These are phyloP conservation scores for Anoncus sp. DNA, from an alignment of 2,888 invertebrate species.

Conservation along the genomic window DNA sequence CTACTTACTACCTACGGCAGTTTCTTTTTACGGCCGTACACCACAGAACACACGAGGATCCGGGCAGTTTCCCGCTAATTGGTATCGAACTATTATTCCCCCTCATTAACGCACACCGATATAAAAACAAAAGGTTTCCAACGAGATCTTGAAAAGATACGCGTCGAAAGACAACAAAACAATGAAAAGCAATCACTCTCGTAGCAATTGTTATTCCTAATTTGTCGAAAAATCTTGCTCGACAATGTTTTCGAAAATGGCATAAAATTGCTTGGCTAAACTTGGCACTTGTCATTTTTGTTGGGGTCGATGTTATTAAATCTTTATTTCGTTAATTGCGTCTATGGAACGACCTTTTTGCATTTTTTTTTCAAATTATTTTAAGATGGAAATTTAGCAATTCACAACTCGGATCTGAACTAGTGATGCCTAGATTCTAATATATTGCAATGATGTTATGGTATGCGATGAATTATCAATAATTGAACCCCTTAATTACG, in stretches of 20 bases:
- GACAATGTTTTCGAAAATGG: too few relatives aligned
- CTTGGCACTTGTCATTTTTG: neutral
- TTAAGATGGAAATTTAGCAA: too few relatives aligned
- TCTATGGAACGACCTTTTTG: too few relatives aligned
- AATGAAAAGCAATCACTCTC: slow-evolving; percentile 52
- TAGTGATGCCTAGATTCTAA: too few relatives aligned
- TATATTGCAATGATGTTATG: too few relatives aligned
- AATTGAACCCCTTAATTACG: too few relatives aligned
- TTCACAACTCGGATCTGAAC: too few relatives aligned
- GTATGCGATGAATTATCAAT: too few relatives aligned
- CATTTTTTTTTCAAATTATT: too few relatives aligned
- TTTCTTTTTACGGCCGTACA: slow-evolving; percentile 81
- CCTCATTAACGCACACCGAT: slow-evolving; percentile 78
- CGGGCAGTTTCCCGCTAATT: slow-evolving; percentile 81
- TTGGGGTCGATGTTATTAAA: too few relatives aligned
- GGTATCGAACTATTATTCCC: slow-evolving; percentile 83
- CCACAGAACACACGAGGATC: slow-evolving; percentile 60
- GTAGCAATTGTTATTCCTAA: slow-evolving; percentile 14
- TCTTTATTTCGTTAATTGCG: too few relatives aligned
- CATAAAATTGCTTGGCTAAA: neutral
- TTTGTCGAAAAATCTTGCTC: neutral
- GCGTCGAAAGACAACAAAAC: slow-evolving; percentile 40
- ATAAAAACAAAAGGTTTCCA: slow-evolving; percentile 59
- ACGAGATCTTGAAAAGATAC: slow-evolving; percentile 46
- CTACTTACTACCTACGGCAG: slow-evolving; percentile 82